Percentiles rank a stretch among this genome's conserved stretches.
phyloP scores from a whole-genome alignment of 2,888 invertebrate genomes.

The Drosophila fungiperda region DNA sequence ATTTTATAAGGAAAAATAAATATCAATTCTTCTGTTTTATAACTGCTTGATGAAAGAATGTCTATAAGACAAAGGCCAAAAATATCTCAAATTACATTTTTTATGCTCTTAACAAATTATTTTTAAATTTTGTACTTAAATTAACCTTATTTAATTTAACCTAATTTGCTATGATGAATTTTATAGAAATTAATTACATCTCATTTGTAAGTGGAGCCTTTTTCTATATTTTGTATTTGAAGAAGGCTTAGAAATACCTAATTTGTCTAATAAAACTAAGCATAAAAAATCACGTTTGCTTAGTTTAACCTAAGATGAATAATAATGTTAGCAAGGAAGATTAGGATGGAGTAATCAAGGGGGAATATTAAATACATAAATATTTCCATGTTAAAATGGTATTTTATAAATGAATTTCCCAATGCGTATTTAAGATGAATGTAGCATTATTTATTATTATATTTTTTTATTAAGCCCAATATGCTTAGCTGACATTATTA shows the following conservation, averaged over 20 bases:
- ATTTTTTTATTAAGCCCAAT: neutral
- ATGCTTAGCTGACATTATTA: neutral
- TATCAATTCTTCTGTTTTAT: too few species aligned
- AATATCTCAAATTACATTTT: neutral
- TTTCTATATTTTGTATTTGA: neutral
- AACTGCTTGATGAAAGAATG: neutral
- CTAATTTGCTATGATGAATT: neutral
- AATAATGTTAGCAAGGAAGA: neutral
- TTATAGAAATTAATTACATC: neutral
- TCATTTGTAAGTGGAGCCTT: neutral
- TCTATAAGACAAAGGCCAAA: neutral
- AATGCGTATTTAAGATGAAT: neutral
- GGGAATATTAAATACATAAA: neutral
- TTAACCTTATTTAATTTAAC: neutral
- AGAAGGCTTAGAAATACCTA: neutral
- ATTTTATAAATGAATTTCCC: neutral
- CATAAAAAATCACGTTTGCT: neutral
- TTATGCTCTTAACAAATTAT: neutral
- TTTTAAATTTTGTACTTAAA: neutral
- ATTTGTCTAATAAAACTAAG: neutral
- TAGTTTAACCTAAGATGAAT: neutral
- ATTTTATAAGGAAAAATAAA: neutral
- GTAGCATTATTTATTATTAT: too few species aligned
- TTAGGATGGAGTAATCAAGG: accelerated
- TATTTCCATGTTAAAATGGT: neutral